Evolutionary conservation across 2,888 invertebrate species (phyloP), one percentile per base, ranked within the genome.

Genomic region (Piscicola geometra): DNA sequence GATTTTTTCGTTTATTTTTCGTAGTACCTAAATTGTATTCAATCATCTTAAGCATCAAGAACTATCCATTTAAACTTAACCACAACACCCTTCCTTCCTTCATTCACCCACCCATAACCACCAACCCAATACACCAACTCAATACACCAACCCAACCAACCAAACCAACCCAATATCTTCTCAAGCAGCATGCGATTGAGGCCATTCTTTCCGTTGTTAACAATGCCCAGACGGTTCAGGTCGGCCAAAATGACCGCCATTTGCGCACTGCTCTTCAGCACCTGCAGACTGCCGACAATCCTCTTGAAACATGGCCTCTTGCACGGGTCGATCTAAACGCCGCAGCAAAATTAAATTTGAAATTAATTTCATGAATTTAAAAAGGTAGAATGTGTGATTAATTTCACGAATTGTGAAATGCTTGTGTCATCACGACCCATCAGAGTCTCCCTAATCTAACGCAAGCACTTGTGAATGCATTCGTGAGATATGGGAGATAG

Each of bases 301-400:
- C 94, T 93, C 64, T 89, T 88, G 88, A 94, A 94, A 81, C 91
- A 90, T 77, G 94, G 94, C 81, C 95, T 90, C 79, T 83, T 92
- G 84, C 91, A 91, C 35, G 93, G 91, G 85, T 94, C 93, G 86
- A 92, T 92, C 93, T 93, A 87, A 0, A 87, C 21, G 56, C 25
- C 25, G 72, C 15, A 25, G 18, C 1, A 60, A 21, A 21, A 21
- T 15, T n/a, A n/a, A n/a, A n/a, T n/a, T n/a, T n/a, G n/a, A n/a
- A n/a, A n/a, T n/a, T n/a, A n/a, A n/a, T n/a, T n/a, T n/a, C n/a
- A n/a, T n/a, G n/a, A n/a, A n/a, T n/a, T n/a, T n/a, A n/a, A n/a
- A n/a, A n/a, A n/a, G n/a, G n/a, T n/a, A n/a, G n/a, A n/a, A n/a
- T n/a, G n/a, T n/a, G n/a, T n/a, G n/a, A n/a, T n/a, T n/a, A n/a